Evolutionary conservation across 2,797 vertebrate species (phyloP).

Genomic region (Halcyon leucocephala): DNA sequence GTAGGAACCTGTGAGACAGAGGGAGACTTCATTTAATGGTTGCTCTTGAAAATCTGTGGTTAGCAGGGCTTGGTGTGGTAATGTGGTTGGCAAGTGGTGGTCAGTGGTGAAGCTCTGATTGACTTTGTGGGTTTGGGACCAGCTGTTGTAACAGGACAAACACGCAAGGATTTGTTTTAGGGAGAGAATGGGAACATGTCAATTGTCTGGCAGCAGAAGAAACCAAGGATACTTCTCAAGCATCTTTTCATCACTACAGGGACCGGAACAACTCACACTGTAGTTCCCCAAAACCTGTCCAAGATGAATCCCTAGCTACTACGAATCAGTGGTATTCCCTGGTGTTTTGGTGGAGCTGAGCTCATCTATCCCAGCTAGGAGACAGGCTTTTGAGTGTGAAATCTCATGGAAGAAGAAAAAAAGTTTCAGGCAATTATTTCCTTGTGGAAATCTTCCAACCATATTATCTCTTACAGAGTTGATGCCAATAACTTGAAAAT

Average conservation of each 20-base stretch:
- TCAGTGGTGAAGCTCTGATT: background rate
- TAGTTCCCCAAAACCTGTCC: background rate
- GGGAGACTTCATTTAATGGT: background rate
- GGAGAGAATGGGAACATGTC: background rate
- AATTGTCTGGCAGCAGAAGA: background rate
- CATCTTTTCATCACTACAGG: accelerated
- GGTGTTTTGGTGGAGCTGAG: background rate
- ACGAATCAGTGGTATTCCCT: background rate
- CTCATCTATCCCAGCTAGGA: background rate
- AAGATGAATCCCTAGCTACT: background rate
- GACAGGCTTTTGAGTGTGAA: background rate
- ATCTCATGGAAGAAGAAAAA: background rate
- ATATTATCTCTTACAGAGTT: background rate
- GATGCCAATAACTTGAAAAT: background rate
- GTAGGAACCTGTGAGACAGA: background rate
- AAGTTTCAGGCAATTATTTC: background rate
- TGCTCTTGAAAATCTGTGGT: background rate
- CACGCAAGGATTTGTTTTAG: background rate
- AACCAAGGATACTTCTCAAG: background rate
- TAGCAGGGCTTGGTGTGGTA: background rate
- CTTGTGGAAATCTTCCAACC: background rate
- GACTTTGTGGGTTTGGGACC: background rate
- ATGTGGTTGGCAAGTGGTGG: background rate
- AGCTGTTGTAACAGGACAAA: background rate
- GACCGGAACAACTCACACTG: background rate